phyloP scores from a whole-genome alignment of 30 jellyfish, hydroid and myxozoan species.

The Cassiopea xamachana region DNA sequence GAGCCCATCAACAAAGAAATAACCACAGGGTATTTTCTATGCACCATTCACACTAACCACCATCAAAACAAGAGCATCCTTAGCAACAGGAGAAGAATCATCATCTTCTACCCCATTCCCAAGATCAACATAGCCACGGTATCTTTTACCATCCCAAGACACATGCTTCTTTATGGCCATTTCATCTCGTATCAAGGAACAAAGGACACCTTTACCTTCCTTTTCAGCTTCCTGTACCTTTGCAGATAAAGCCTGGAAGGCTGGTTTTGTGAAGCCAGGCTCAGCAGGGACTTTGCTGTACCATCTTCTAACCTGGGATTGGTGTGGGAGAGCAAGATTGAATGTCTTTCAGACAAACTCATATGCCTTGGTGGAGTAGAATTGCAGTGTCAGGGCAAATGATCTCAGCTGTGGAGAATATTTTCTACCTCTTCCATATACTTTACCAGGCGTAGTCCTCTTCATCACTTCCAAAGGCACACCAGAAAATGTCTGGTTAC shows the following conservation, averaged over 20 bases:
- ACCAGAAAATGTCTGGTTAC: constrained; percentile 33
- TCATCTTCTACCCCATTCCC: constrained; percentile 61
- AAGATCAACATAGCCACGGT: constrained; percentile 50
- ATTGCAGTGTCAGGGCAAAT: constrained; percentile 69
- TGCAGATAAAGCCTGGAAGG: constrained; percentile 12
- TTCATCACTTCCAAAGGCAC: constrained; percentile 58
- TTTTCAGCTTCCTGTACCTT: constrained; percentile 22
- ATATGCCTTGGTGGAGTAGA: constrained; percentile 69
- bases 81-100: constrained; percentile 58
- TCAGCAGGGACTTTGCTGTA: constrained; percentile 54
- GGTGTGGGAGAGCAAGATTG: constrained; percentile 61
- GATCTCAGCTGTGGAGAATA: constrained; percentile 34
- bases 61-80: constrained; percentile 75
- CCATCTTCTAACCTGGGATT: constrained; percentile 30
- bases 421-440: constrained; percentile 47
- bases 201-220: constrained; percentile 12
- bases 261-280: constrained; percentile 69
- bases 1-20: constrained; percentile 69
- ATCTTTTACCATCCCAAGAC: constrained; percentile 48
- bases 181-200: constrained; percentile 55
- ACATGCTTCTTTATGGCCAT: constrained; percentile 55
- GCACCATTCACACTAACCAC: constrained; percentile 58
- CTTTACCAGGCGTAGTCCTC: constrained; percentile 22
- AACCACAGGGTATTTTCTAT: constrained; percentile 74
- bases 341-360: constrained; percentile 52